Evolutionary conservation across 2,888 invertebrate genomes (phyloP).

Genomic region (Lordiphosa fenestrarum): DNA sequence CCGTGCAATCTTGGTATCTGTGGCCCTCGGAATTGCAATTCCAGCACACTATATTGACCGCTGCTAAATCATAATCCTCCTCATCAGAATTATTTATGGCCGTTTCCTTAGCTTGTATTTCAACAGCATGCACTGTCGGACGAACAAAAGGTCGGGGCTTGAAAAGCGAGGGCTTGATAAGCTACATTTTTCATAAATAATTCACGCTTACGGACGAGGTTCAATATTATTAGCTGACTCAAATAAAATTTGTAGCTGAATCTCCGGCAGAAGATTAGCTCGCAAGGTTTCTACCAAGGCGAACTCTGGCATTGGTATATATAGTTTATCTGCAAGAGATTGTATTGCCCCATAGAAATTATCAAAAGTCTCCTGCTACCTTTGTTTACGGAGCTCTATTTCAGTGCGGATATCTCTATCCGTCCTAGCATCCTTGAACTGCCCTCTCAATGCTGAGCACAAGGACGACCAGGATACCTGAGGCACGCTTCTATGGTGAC

Average conservation of each 20-base stretch:
- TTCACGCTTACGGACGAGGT: too few species aligned
- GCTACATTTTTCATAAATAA: too few species aligned
- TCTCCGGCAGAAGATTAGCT: slow-evolving; percentile 7
- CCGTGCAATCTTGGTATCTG: too few species aligned
- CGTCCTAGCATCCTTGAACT: slow-evolving; percentile 8
- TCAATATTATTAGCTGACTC: background rate
- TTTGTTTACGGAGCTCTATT: slow-evolving; percentile 5
- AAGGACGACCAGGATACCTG: slow-evolving; percentile 4
- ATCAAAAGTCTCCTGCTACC: too few species aligned
- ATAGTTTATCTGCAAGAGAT: slow-evolving; percentile 1
- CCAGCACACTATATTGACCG: too few species aligned
- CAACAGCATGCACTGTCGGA: too few species aligned
- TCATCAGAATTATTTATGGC: too few species aligned
- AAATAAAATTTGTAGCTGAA: slow-evolving; percentile 8
- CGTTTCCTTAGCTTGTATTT: too few species aligned
- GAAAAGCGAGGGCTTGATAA: too few species aligned
- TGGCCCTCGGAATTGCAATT: background rate
- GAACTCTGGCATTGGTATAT: background rate
- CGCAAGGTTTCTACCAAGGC: slow-evolving; percentile 1
- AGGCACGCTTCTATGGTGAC: slow-evolving; percentile 9
- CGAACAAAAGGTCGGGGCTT: too few species aligned
- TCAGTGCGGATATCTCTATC: slow-evolving; percentile 1
- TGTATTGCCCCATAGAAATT: too few species aligned
- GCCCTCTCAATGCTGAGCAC: slow-evolving; percentile 3
- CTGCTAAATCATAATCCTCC: too few species aligned